These are phyloP conservation scores for Lycorma delicatula DNA, from an alignment of 1,140 invertebrate species.

Conservation along the genomic window DNA sequence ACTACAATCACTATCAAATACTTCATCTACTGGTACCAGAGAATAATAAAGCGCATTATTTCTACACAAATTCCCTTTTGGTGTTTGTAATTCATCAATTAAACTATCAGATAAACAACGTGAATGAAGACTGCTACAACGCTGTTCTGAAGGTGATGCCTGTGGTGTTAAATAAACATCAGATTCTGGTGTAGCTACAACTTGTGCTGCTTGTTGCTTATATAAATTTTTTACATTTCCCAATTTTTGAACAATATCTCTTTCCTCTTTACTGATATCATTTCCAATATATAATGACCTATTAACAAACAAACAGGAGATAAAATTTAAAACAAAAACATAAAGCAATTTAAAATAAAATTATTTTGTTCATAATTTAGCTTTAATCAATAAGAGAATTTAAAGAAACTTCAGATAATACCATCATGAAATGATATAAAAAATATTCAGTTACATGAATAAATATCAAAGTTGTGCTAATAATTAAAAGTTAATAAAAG, in stretches of 20 bases:
- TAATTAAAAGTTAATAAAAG: no score
- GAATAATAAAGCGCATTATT: constrained; percentile 26
- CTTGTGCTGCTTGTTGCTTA: constrained; percentile 1
- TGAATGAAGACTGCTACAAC: constrained; percentile 5
- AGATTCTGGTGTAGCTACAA: constrained; percentile 22
- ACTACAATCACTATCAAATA: constrained; percentile 8
- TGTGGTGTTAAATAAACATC: constrained; percentile 27
- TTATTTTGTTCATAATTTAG: no score
- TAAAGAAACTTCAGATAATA: no score
- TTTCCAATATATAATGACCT: background rate
- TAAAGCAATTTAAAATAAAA: no score
- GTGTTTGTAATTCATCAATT: background rate
- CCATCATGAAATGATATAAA: no score
- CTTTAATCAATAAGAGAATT: no score
- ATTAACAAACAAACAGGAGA: background rate
- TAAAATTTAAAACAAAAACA: no score
- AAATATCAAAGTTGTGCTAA: no score
- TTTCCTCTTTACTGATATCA: background rate
- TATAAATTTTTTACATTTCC: background rate
- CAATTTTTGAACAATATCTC: background rate
- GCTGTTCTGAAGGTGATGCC: constrained; percentile 16
- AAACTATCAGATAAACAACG: constrained; percentile 9
- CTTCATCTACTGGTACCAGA: constrained; percentile 29
- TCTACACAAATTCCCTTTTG: constrained; percentile 5
- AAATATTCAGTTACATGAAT: no score